Base-by-base conservation (phyloP, 2,888 invertebrate genomes). In the Drosophila monieri region DNA sequence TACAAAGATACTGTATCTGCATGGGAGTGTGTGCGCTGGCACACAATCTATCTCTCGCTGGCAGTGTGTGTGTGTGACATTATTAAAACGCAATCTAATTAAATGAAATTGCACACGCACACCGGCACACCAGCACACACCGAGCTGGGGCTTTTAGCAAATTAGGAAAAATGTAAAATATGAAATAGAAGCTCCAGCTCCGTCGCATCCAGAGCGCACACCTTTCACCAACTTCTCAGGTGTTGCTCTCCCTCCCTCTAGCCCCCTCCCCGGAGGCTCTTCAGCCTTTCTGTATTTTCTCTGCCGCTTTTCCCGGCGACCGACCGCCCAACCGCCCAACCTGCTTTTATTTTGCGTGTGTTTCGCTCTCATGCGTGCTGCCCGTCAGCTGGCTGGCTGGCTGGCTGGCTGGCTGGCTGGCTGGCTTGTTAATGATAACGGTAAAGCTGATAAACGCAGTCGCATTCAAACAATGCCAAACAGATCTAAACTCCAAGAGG, bases 1-100 rank as follows among this genome's bases (percentile, higher is more conserved):
- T 43, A 43, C 21, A 41, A 15, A 41, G 39, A 41, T 41, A 41
- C 39, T 10, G 9, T 30, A 30, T 32, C 54, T 46, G 35, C 6
- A 18, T 27, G 30, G n/a, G 18, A 18, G 18, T 46, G 21, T 55
- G 46, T 60, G 35, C 27, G 56, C 56, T 56, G 48, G 37, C 18
- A n/a, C n/a, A n/a, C n/a, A 27, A 30, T 56, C 56, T 60, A 60
- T 60, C 60, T 60, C 27, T 23, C 21, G 56, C 35, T 12, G n/a
- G 10, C 21, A 41, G 9, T 1, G 43, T 23, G 43, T 21, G 37
- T 60, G 51, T 78, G 69, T 78, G 78, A 78, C 73, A 80, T 80
- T 85, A 81, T 77, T 85, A 81, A 64, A 81, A 73, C 76, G 79
- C 85, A 81, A 85, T 85, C 81, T 81, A 81, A 81, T 81, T 81